Conservation (phyloP, 2,797 vertebrate species). For the Stomatorhinus walkeri region DNA sequence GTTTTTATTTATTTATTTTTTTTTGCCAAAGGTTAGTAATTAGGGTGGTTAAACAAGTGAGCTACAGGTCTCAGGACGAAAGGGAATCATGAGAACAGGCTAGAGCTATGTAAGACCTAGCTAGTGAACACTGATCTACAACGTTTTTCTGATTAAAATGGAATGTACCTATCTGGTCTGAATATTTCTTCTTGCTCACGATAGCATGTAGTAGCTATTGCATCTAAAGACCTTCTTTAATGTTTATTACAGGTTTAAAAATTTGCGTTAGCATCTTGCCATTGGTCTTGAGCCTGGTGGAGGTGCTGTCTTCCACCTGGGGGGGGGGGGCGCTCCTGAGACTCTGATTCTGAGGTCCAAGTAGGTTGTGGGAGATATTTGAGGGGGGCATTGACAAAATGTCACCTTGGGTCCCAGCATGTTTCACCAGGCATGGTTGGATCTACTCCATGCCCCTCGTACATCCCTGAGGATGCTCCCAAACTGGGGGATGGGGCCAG, state of each 20-base stretch:
- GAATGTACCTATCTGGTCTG: not conserved
- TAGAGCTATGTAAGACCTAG: not conserved
- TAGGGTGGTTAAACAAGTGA: conserved; percentile 58
- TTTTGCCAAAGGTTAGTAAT: conserved; percentile 79
- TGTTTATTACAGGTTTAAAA: not conserved
- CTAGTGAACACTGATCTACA: not conserved
- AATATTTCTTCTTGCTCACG: not conserved
- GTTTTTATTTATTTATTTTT: conserved; percentile 57
- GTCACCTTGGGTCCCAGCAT: not conserved
- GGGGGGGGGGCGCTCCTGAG: not conserved
- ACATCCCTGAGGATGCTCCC: not conserved
- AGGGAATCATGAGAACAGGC: not conserved
- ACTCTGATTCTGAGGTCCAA: not conserved
- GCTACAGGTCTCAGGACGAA: conserved; percentile 21
- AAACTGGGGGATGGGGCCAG: not conserved
- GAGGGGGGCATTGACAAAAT: not conserved
- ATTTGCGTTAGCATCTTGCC: not conserved
- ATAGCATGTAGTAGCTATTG: not conserved
- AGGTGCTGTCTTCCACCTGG: not conserved
- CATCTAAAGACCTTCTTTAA: not conserved
- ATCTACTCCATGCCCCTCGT: not conserved
- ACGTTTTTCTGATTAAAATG: not conserved
- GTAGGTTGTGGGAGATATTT: not conserved
- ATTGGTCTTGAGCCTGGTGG: not conserved
- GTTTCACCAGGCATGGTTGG: not conserved